Percentiles rank a stretch among this genome's conserved stretches.
Conservation (phyloP, 2,797 vertebrate species). For the Hephaestus fuliginosus region DNA sequence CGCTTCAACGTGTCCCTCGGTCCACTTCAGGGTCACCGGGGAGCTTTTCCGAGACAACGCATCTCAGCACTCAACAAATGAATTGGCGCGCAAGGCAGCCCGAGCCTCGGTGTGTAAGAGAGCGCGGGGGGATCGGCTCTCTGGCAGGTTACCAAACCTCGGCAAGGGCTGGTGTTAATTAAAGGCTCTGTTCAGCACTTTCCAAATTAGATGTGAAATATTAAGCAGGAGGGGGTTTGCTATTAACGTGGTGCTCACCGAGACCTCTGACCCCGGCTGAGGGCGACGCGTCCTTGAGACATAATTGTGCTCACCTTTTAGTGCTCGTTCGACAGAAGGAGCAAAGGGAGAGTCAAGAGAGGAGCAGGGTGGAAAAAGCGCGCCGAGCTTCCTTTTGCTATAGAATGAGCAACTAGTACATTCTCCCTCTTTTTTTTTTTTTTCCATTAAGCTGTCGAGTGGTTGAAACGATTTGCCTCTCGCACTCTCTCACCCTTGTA, state of each 20-base stretch:
- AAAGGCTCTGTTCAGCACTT: slow-evolving; percentile 79
- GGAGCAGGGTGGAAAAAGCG: slow-evolving; percentile 28
- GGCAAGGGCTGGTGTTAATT: slow-evolving; percentile 75
- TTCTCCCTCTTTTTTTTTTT: slow-evolving; percentile 25
- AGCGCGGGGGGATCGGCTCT: slow-evolving; percentile 27
- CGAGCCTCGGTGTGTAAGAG: slow-evolving; percentile 18
- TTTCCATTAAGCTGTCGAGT: slow-evolving; percentile 56
- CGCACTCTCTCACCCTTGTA: slow-evolving; percentile 47
- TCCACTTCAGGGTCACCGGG: slow-evolving; percentile 40
- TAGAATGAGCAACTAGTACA: slow-evolving; percentile 46
- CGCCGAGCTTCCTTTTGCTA: slow-evolving; percentile 31
- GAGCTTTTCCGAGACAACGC: slow-evolving; percentile 52
- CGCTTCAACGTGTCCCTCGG: slow-evolving; percentile 48
- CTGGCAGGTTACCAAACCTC: slow-evolving; percentile 61
- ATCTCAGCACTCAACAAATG: slow-evolving; percentile 66
- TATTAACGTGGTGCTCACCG: slow-evolving; percentile 46
- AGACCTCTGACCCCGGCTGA: slow-evolving; percentile 59
- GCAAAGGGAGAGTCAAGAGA: slow-evolving; percentile 35
- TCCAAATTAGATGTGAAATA: slow-evolving; percentile 80
- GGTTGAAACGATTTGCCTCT: slow-evolving; percentile 62
- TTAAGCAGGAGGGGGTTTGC: slow-evolving; percentile 72
- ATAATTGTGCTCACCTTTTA: slow-evolving; percentile 75
- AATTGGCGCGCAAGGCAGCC: slow-evolving; percentile 56
- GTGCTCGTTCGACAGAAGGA: slow-evolving; percentile 52
- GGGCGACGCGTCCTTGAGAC: slow-evolving; percentile 72